Base-by-base conservation (phyloP, 2,797 vertebrate genomes). In the Schizopygopsis malacanthus region DNA sequence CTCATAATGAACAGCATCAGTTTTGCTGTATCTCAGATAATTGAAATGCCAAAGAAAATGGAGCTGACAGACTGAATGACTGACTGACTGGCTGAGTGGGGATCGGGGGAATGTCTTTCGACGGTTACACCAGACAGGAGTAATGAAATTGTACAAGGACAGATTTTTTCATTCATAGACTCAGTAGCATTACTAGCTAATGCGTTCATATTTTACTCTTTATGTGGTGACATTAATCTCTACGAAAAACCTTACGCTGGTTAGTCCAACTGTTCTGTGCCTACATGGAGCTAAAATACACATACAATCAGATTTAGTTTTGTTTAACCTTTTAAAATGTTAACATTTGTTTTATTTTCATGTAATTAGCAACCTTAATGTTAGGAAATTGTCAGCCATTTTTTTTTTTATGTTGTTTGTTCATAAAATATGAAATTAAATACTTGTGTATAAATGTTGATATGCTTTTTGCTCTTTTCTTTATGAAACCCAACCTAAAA, bases 101-200 rank as follows among this genome's bases (percentile, higher is more conserved):
- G 37, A 39, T 50, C 6, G 13, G 12, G n/a, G 75, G 71, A 76
- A 75, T 65, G 59, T 91, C 89, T 91, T 83, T 89, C 81, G 86
- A 85, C 85, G 80, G 89, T 88, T 90, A 88, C 77, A 82, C 88
- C 88, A 93, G 90, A 93, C 90, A 28, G 41, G 25, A 65, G 78
- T 45, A 91, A 92, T 93, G 89, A 92, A 92, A 92, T 91, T 50
- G 79, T 54, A 69, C 79, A 81, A 69, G 79, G 63, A 69, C 63
- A 81, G 7, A 25, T 69, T 81, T 69, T 39, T 18, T 69, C 28
- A 81, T 69, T 69, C 45, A 81, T 81, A 69, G 28, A 69, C 45
- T 39, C 45, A 8, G n/a, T 22, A 65, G 41, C 78, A 81, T 67
- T 28, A 81, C 43, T 6, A 37, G 63, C 18, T 39, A 69, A 70